phyloP scores from a whole-genome alignment of 2,113 vertebrate species.

The Paraplagusia blochii region DNA sequence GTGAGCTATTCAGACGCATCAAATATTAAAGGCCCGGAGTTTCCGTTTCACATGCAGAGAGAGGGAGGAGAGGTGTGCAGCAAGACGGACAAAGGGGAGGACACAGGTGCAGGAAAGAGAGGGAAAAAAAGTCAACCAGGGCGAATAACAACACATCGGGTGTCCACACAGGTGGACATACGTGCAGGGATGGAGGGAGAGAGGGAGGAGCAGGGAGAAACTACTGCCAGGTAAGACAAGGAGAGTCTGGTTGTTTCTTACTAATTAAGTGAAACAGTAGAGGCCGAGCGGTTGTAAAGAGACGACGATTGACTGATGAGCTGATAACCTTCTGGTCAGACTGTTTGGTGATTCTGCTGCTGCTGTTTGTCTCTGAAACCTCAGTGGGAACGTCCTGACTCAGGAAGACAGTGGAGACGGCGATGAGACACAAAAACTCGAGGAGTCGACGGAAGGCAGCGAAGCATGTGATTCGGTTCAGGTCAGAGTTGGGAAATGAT shows the following conservation, averaged over 20 bases:
- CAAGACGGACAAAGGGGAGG: constrained; percentile 6
- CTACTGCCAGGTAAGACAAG: constrained; percentile 45
- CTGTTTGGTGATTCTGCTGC: constrained; percentile 32
- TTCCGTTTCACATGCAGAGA: constrained; percentile 67
- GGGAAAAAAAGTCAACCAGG: constrained; percentile 33
- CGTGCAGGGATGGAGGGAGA: constrained; percentile 57
- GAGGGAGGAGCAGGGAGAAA: constrained; percentile 35
- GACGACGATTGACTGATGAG: constrained; percentile 38
- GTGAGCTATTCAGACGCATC: constrained; percentile 79
- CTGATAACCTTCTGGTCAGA: constrained; percentile 45
- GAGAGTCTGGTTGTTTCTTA: constrained; percentile 25
- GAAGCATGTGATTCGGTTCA: constrained; percentile 13
- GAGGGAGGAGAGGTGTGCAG: constrained; percentile 16
- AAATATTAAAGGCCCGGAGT: constrained; percentile 76
- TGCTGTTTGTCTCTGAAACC: constrained; percentile 19
- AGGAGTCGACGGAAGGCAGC: background rate
- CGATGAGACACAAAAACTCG: background rate
- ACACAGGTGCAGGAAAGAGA: constrained; percentile 5
- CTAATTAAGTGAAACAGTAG: constrained; percentile 45
- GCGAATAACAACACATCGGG: constrained; percentile 41
- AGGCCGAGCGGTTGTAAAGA: constrained; percentile 30
- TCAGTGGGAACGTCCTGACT: constrained; percentile 33
- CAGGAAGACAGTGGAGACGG: constrained; percentile 9
- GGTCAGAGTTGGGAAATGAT: constrained; percentile 17
- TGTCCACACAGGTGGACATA: constrained; percentile 52